A percentile compares a stretch with the other conserved stretches of the same genome.
Conservation (phyloP, 1,140 invertebrate genomes). For the Drosophila elegans region DNA sequence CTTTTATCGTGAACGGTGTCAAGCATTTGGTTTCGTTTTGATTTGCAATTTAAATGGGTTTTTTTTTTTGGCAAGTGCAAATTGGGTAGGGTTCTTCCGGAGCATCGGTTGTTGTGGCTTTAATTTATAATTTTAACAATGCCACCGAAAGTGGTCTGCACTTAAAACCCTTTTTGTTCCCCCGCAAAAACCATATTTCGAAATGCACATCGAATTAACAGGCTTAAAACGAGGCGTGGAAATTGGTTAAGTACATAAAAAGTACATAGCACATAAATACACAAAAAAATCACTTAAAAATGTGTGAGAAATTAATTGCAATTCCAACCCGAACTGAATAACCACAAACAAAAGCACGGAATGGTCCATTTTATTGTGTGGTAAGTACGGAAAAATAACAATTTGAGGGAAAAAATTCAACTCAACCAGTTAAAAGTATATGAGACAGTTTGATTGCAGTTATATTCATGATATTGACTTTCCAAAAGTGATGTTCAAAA, state of each 20-base stretch:
- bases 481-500: not conserved
- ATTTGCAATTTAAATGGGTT: slow-evolving; percentile 51
- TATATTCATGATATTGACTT: slow-evolving; percentile 5
- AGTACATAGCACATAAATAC: not conserved
- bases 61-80: slow-evolving; percentile 23
- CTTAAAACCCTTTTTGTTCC: slow-evolving; percentile 27
- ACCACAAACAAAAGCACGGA: slow-evolving; percentile 62
- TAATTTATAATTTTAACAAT: slow-evolving; percentile 50
- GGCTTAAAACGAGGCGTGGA: slow-evolving; percentile 47
- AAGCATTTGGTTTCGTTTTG: slow-evolving; percentile 61
- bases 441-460: slow-evolving; percentile 15
- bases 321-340: slow-evolving; percentile 66
- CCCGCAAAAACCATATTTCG: slow-evolving; percentile 1
- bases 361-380: slow-evolving; percentile 48
- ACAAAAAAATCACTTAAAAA: slow-evolving; percentile 56
- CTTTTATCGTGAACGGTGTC: slow-evolving; percentile 58
- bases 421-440: slow-evolving; percentile 11
- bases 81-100: slow-evolving; percentile 25
- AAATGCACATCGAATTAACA: slow-evolving; percentile 47
- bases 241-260: slow-evolving; percentile 47
- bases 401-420: slow-evolving; percentile 11
- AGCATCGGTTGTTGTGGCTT: slow-evolving; percentile 8
- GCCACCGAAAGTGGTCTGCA: slow-evolving; percentile 31
- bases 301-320: slow-evolving; percentile 78
- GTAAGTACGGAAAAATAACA: slow-evolving; percentile 20